Conservation (phyloP, 2,113 vertebrate species). For the Dicerorhinus sumatrensis region DNA sequence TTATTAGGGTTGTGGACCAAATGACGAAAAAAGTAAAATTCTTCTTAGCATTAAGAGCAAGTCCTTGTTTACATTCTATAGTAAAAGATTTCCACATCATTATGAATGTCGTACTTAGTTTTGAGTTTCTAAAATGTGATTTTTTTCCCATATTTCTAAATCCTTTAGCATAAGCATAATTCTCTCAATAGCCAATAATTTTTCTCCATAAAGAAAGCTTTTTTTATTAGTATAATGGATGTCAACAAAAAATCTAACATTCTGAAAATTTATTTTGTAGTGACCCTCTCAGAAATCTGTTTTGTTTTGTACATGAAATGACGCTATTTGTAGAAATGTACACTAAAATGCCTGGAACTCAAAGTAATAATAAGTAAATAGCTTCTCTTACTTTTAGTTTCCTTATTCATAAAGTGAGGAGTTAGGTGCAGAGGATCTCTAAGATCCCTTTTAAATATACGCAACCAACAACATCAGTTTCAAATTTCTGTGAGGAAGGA, state of each 20-base stretch:
- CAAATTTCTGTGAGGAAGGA: neutral
- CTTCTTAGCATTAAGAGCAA: neutral
- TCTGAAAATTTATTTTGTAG: slow-evolving; percentile 5
- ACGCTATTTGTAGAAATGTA: neutral
- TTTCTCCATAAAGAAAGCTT: neutral
- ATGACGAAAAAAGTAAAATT: neutral
- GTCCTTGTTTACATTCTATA: neutral
- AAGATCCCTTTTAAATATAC: neutral
- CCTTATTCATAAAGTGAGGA: neutral
- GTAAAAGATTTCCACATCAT: neutral
- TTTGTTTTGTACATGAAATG: neutral
- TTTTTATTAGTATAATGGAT: neutral
- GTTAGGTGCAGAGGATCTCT: neutral
- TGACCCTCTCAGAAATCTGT: neutral
- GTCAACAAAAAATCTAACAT: neutral
- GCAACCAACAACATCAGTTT: neutral
- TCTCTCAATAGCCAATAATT: neutral
- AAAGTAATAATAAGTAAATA: neutral
- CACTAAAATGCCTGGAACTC: neutral
- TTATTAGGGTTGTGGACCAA: neutral
- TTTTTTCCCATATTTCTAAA: neutral
- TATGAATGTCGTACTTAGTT: neutral
- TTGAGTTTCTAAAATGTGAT: slow-evolving; percentile 5
- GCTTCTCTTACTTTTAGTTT: slow-evolving; percentile 24
- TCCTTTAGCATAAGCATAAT: neutral